Base-by-base conservation (phyloP, 2,113 vertebrate species). In the Petroica traversi region DNA sequence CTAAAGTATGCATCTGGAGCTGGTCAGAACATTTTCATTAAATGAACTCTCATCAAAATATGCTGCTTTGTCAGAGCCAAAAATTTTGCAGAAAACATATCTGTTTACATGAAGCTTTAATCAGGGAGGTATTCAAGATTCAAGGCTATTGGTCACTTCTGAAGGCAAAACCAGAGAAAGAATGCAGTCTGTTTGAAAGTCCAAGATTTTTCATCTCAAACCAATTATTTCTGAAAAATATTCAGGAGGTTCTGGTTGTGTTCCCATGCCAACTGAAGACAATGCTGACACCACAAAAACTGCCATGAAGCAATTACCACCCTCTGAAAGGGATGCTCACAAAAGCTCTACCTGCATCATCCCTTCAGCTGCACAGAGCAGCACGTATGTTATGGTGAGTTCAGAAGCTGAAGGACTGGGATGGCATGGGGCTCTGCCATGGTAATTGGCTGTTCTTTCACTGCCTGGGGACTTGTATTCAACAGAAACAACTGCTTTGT, bases 351-450 rank as follows among this genome's bases (percentile, higher is more conserved):
- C 67, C 92, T 94, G 25, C 45, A 85, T 64, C 22, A 31, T 28
- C n/a, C 18, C 46, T 33, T 76, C 48, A 95, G 45, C 51, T 25
- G 16, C 48, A n/a, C n/a, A 74, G 48, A 64, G 7, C 59, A 69
- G 25, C 9, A 2, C 0, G 1, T 12, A 23, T 24, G 10, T 48
- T 68, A 49, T 3, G 5, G 18, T 38, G 24, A 58, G 14, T 43
- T 78, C 71, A 66, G 54, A 79, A 72, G 18, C 45, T 69, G 41
- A 52, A 79, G 52, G 11, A n/a, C 55, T 73, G 29, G 54, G 66
- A 28, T 0, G 0, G 17, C 0, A 1, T 25, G 26, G 45, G 34
- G 33, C 15, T 84, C 45, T 84, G 45, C 72, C 0, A 0, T 45
- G 52, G 51, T 22, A 58, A 67, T 6, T 55, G 46, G 29, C 43